phyloP scores from a whole-genome alignment of 2,797 vertebrate species.

The Hippoglossus hippoglossus region DNA sequence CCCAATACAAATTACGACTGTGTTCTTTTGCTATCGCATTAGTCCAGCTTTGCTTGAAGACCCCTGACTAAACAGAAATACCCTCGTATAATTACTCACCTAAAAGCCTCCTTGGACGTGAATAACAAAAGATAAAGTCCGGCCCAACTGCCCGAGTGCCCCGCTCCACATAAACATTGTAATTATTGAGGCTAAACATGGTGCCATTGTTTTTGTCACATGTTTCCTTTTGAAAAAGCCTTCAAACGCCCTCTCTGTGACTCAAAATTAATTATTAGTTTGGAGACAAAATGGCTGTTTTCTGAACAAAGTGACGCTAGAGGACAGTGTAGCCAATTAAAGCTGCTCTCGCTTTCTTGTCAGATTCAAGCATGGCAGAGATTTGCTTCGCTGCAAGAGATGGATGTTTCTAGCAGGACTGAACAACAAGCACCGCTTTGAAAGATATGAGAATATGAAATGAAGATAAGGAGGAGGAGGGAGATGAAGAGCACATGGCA shows the following conservation, averaged over 20 bases:
- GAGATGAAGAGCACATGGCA: conserved; percentile 25
- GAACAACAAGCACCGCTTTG: conserved; percentile 37
- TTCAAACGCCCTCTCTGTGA: conserved; percentile 18
- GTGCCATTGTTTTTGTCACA: conserved; percentile 40
- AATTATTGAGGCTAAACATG: conserved; percentile 56
- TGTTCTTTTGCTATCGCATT: conserved; percentile 29
- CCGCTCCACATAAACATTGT: conserved; percentile 52
- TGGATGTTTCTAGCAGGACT: conserved; percentile 12
- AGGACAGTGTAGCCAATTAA: conserved; percentile 4
- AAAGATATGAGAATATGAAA: conserved; percentile 48
- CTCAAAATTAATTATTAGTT: conserved; percentile 30
- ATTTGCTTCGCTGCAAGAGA: conserved; percentile 12
- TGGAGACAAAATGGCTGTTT: conserved; percentile 10
- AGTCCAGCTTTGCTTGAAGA: conserved; percentile 45
- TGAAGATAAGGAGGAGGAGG: conserved; percentile 16
- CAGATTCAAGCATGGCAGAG: conserved; percentile 15
- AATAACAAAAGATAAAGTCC: conserved; percentile 49
- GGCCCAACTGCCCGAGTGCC: conserved; percentile 25
- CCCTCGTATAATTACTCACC: conserved; percentile 40
- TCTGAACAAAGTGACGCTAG: conserved; percentile 9
- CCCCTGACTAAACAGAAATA: conserved; percentile 51
- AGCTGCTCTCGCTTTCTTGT: conserved; percentile 14
- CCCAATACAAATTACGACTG: conserved; percentile 6
- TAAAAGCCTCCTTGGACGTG: conserved; percentile 35
- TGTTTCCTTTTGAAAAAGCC: conserved; percentile 15